Evolutionary conservation across 2,113 vertebrate species (phyloP), one percentile per base, ranked within the genome.

Genomic region (Aldabrachelys gigantea): DNA sequence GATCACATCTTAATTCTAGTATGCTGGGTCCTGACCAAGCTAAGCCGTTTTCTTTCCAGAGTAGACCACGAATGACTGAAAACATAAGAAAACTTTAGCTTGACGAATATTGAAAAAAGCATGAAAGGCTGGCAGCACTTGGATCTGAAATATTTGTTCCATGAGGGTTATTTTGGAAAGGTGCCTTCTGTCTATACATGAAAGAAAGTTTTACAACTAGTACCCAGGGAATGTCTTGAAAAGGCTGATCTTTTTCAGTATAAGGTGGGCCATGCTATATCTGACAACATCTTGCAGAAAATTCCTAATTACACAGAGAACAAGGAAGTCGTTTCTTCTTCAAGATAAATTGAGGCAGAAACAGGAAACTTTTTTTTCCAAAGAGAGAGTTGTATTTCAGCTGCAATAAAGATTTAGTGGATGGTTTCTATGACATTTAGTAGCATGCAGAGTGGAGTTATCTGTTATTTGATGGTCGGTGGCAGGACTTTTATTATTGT

Each of bases 221-320:
- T 59, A 47, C 41, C 49, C 8, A 49, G 79, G 84, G 78, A 75
- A 82, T 59, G 84, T 22, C 25, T 12, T 41, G 38, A 47, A 62
- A 10, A 16, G 69, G 24, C 69, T 6, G 41, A 44, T 53, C 11
- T 25, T 29, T 69, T 88, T 25, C 49, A 24, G 21, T 44, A 44
- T 25, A 78, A 47, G 41, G 24, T 78, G 38, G 2, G 25, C 31
- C 17, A 47, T 25, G 83, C 84, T 76, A 14, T 25, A 8, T 10
- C 81, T 47, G 90, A 83, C 80, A 78, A 83, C 85, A 78, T 92
- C 85, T 80, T 78, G 85, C 76, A 85, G 85, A 76, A 88, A 82
- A 80, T 38, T 17, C 57, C 41, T 6, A n/a, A 29, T 19, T 10
- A 19, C 27, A 38, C 31, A 49, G 49, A 89, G 57, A 59, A 81